Conservation (phyloP, 2,113 vertebrate genomes). For the Arizona elegans region DNA sequence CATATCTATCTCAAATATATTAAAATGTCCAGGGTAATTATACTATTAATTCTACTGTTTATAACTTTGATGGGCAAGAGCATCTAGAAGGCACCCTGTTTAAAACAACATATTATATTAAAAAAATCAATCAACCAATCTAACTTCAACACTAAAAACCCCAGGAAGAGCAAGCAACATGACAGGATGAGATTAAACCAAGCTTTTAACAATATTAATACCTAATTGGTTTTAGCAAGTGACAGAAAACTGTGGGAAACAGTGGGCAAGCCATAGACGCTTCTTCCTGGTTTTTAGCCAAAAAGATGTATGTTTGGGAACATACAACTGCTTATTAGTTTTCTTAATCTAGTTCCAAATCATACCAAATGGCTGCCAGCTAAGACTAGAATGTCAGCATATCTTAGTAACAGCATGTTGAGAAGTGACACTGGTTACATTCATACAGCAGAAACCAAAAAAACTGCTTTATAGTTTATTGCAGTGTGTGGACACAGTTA, state of each 20-base stretch:
- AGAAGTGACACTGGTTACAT: background rate
- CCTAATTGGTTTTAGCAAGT: background rate
- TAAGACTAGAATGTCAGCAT: background rate
- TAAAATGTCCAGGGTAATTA: background rate
- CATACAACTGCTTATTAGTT: background rate
- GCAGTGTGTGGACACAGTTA: too few species aligned
- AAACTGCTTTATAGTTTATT: background rate
- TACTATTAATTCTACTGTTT: background rate
- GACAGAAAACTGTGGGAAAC: background rate
- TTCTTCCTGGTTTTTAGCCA: background rate
- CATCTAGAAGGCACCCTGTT: background rate
- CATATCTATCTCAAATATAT: background rate
- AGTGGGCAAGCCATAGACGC: background rate
- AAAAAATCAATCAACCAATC: background rate
- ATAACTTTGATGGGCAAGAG: background rate
- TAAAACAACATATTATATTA: background rate
- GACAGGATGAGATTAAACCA: background rate
- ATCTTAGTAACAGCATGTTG: background rate
- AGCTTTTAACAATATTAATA: background rate
- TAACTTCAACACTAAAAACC: background rate
- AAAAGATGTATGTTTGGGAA: background rate
- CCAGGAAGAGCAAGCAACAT: background rate
- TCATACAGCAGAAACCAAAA: background rate
- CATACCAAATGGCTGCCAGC: background rate
- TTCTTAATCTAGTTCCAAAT: background rate